phyloP scores from a whole-genome alignment of 2,888 invertebrate genomes.

The Troides aeacus region DNA sequence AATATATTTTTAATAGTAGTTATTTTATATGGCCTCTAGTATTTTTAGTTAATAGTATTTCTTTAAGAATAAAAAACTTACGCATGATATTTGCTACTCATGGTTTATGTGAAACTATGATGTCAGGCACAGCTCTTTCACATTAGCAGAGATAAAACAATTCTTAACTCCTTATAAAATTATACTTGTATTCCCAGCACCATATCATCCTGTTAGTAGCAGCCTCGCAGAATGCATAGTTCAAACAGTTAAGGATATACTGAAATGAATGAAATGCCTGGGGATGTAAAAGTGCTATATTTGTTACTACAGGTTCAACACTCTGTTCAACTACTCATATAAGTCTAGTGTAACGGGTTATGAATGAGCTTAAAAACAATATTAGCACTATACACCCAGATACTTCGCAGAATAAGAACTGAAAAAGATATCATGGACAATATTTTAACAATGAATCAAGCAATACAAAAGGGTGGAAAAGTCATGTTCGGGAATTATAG shows the following conservation, averaged over 20 bases:
- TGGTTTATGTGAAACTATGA: conserved; percentile 30
- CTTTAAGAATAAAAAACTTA: conserved; percentile 28
- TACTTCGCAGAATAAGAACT: not conserved
- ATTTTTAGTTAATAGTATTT: not conserved
- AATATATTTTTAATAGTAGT: conserved; percentile 32
- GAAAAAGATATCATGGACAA: too few relatives aligned
- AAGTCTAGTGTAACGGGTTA: conserved; percentile 15
- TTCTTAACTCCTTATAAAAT: conserved; percentile 22
- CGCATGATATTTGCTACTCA: conserved; percentile 31
- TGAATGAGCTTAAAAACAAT: not conserved
- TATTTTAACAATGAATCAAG: too few relatives aligned
- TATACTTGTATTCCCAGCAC: conserved; percentile 32
- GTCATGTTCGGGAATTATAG: not conserved
- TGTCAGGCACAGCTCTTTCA: conserved; percentile 31
- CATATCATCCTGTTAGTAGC: conserved; percentile 35
- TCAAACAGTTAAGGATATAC: conserved; percentile 32
- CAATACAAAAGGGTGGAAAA: too few relatives aligned
- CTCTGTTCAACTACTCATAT: conserved; percentile 7
- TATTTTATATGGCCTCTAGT: conserved; percentile 25
- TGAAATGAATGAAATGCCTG: conserved; percentile 28
- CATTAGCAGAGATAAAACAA: conserved; percentile 31
- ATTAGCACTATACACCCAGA: not conserved
- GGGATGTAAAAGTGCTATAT: conserved; percentile 30
- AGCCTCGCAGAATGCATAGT: conserved; percentile 35
- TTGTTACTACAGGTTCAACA: conserved; percentile 10